A percentile compares a stretch with the other conserved stretches of the same genome.
Conservation (phyloP, 2,113 vertebrate genomes). For the Platanista minor region DNA sequence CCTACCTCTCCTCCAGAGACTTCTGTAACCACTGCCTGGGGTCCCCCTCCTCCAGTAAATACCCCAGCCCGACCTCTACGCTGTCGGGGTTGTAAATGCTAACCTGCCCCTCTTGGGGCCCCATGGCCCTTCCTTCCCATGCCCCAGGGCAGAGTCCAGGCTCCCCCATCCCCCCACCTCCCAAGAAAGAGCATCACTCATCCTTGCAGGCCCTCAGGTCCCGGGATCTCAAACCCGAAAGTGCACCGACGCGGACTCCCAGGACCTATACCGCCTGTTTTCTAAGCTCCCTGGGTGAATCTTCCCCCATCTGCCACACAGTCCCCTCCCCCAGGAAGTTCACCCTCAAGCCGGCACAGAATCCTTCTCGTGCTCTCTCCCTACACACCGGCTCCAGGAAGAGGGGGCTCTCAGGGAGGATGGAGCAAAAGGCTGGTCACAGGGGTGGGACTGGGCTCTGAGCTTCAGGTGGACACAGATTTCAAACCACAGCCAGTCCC, state of each 20-base stretch:
- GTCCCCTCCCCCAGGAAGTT: background rate
- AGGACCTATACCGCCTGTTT: too few species aligned
- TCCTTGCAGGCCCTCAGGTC: too few species aligned
- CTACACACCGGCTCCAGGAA: background rate
- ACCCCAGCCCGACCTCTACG: background rate
- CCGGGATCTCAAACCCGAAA: background rate
- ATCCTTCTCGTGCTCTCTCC: background rate
- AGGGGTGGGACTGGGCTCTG: background rate
- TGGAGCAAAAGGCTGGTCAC: background rate
- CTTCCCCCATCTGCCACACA: background rate
- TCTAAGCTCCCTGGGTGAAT: background rate
- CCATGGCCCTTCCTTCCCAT: background rate
- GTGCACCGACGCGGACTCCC: background rate
- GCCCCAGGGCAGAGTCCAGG: background rate
- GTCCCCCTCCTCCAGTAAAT: too few species aligned
- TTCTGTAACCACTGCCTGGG: background rate
- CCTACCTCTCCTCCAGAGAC: background rate
- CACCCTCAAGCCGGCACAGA: accelerated
- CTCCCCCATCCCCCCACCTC: background rate
- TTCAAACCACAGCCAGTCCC: background rate
- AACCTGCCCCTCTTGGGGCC: background rate
- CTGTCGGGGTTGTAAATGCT: background rate
- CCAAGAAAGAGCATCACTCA: too few species aligned
- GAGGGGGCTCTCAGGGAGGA: background rate
- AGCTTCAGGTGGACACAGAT: background rate